These are phyloP conservation scores for Gallinago media DNA, from an alignment of 2,113 vertebrate species.

Conservation along the genomic window DNA sequence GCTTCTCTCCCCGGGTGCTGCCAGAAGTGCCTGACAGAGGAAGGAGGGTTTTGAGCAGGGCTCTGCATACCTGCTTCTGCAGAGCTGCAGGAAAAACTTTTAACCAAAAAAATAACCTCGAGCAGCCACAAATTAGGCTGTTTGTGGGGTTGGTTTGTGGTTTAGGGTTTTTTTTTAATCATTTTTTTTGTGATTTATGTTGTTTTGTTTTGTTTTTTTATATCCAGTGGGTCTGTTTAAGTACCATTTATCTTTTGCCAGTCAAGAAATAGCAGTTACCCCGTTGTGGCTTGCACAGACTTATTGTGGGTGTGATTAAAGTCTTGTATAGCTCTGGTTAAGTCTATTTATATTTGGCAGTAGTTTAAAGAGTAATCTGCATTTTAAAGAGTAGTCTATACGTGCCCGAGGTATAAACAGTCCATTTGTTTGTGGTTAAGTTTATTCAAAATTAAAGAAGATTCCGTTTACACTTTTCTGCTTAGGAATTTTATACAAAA, in stretches of 20 bases:
- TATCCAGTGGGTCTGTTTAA: background rate
- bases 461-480: background rate
- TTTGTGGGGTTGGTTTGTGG: background rate
- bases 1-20: background rate
- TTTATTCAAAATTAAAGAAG: background rate
- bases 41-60: background rate
- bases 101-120: no score
- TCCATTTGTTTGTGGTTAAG: background rate
- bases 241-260: background rate
- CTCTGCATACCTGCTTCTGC: background rate
- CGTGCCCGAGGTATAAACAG: background rate
- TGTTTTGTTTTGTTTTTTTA: no score
- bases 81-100: background rate
- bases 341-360: background rate
- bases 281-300: accelerated
- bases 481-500: background rate
- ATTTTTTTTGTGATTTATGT: no score
- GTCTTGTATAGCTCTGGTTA: background rate
- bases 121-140: no score
- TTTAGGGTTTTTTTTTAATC: no score
- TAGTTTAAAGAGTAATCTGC: background rate
- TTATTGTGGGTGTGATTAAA: background rate
- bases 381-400: accelerated
- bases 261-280: background rate
- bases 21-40: background rate